Evolutionary conservation across 2,888 invertebrate species (phyloP), one percentile per base, ranked within the genome.

Genomic region (Cosmopolites sordidus): DNA sequence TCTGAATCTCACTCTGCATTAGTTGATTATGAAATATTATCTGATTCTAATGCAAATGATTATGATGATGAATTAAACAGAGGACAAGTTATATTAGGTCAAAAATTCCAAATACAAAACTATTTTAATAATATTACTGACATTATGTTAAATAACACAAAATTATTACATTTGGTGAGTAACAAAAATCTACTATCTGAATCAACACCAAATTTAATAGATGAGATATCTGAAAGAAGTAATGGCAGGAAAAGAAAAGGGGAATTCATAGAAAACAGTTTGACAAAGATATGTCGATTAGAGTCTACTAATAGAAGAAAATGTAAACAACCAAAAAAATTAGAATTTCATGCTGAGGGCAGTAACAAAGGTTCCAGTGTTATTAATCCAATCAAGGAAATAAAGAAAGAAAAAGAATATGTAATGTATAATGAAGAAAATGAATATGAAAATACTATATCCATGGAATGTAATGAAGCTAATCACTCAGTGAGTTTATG

Each of bases 291-390:
- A 38, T 69, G 63, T 47, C 71, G 66, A 59, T 60, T 66, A 29
- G 67, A 69, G 43, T 61, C 61, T 22, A 62, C 62, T 2, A 73
- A 64, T 53, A 63, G 74, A 18, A 65, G 75, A 16, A 76, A 76
- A 59, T 74, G 60, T 59, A 72, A 67, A 41, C 69, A 70, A 54
- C 75, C 75, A 12, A 71, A 73, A 56, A 72, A 71, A 64, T 40
- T 40, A 37, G 37, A 37, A 12, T 37, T 37, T n/a, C 12, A 37
- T n/a, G 4, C 11, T 29, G 29, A 29, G 6, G 11, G 29, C 6
- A 29, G 11, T 37, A 12, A 37, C 11, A 37, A 37, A 8, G 37
- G 5, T 37, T 6, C 37, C 3, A 6, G 5, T 37, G n/a, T 37
- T 14, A 22, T 5, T 22, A 22, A 5, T 3, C 22, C 22, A 5